These are phyloP conservation scores for Hoplostethus mediterraneus DNA, from an alignment of 2,797 vertebrate genomes.

Conservation along the genomic window DNA sequence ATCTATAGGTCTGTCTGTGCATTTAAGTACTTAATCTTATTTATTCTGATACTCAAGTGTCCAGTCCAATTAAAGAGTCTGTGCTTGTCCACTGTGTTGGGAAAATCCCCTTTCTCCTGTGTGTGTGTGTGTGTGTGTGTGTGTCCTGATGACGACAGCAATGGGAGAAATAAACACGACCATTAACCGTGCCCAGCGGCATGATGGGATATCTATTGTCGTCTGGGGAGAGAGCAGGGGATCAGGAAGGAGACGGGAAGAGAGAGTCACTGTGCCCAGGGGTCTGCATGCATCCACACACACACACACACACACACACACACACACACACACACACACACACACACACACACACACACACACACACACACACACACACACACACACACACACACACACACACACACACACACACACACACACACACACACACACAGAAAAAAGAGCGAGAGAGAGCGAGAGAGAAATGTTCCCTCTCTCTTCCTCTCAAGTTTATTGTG, in stretches of 20 bases:
- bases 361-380: constrained; percentile 44
- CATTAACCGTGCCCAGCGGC: constrained; percentile 58
- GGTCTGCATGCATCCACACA: constrained; percentile 49
- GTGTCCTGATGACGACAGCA: constrained; percentile 70
- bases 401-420: constrained; percentile 41
- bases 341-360: constrained; percentile 35
- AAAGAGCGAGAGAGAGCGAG: too few species aligned
- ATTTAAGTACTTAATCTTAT: constrained; percentile 18
- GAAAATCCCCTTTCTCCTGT: constrained; percentile 24
- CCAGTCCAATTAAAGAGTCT: constrained; percentile 1
- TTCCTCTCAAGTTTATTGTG: constrained; percentile 73
- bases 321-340: constrained; percentile 44
- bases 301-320: constrained; percentile 37
- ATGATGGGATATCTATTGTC: constrained; percentile 80
- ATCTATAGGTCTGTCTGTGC: background rate
- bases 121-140: constrained; percentile 19
- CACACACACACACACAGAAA: constrained; percentile 34
- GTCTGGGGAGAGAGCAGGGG: constrained; percentile 65
- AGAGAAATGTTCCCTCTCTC: constrained; percentile 22
- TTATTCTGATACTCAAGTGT: constrained; percentile 13
- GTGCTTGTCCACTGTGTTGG: constrained; percentile 25
- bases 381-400: constrained; percentile 35
- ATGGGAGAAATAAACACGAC: constrained; percentile 76
- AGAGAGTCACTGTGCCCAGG: constrained; percentile 85
- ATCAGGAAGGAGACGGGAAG: constrained; percentile 98